phyloP scores from a whole-genome alignment of 2,797 vertebrate species.

The Crocodylus rhombifer region DNA sequence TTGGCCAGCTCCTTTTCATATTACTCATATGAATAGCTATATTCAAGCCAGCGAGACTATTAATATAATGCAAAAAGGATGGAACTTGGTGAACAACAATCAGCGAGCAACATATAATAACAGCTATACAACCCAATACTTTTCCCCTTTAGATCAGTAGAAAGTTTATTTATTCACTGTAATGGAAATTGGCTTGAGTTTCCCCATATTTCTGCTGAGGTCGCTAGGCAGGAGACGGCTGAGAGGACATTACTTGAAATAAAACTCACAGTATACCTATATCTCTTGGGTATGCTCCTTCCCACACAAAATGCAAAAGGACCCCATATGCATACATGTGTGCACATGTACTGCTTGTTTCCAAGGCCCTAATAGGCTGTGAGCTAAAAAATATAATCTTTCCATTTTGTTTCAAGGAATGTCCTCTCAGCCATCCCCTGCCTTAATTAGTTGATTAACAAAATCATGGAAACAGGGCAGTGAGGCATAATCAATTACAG shows the following conservation, averaged over 20 bases:
- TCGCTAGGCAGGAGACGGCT: neutral
- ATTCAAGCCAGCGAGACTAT: slow-evolving; percentile 44
- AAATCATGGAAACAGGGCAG: slow-evolving; percentile 44
- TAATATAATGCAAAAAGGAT: slow-evolving; percentile 40
- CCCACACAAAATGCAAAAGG: neutral
- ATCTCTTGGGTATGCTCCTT: neutral
- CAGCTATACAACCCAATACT: slow-evolving; percentile 38
- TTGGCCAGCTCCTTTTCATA: slow-evolving; percentile 49
- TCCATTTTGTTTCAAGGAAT: slow-evolving; percentile 17
- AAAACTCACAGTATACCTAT: neutral
- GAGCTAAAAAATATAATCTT: neutral
- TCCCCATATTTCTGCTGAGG: slow-evolving; percentile 18
- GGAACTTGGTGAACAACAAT: slow-evolving; percentile 25
- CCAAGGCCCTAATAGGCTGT: neutral
- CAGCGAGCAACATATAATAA: slow-evolving; percentile 30
- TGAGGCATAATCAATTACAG: slow-evolving; percentile 30
- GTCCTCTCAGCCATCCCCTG: neutral
- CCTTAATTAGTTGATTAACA: slow-evolving; percentile 54
- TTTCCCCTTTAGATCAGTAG: neutral
- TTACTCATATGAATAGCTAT: slow-evolving; percentile 49
- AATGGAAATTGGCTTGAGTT: neutral
- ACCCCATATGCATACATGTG: slow-evolving; percentile 7
- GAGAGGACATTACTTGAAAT: neutral
- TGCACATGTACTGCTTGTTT: neutral
- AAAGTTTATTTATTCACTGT: neutral